Evolutionary conservation across 2,113 vertebrate genomes (phyloP).

Genomic region (Sylvicapra grimmia): DNA sequence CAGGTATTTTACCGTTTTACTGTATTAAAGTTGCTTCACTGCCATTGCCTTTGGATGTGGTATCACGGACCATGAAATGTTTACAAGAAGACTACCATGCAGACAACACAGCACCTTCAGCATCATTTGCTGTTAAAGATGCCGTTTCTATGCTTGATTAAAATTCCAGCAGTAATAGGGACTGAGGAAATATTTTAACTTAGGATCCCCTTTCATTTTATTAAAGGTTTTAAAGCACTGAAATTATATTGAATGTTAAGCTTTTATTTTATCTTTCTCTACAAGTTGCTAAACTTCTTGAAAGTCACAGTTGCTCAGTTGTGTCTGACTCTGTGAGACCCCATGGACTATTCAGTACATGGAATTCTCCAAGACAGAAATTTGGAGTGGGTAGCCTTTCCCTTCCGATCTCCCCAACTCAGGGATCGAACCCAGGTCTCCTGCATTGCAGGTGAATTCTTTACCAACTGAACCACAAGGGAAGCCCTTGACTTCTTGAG

Average conservation of each 20-base stretch:
- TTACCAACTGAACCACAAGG: neutral
- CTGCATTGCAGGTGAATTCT: neutral
- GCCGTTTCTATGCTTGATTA: neutral
- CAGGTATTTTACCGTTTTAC: neutral
- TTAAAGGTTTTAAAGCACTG: neutral
- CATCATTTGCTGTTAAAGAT: neutral
- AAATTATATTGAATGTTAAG: neutral
- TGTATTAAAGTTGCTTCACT: neutral
- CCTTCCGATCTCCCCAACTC: neutral
- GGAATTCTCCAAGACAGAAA: neutral
- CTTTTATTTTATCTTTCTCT: neutral
- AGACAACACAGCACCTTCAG: neutral
- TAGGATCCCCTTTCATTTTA: neutral
- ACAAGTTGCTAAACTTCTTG: neutral
- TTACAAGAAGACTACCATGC: neutral
- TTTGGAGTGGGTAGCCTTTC: neutral
- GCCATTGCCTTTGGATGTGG: neutral
- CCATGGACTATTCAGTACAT: neutral
- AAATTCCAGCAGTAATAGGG: neutral
- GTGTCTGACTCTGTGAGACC: neutral
- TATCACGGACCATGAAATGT: neutral
- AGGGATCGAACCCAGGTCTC: neutral
- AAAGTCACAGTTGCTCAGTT: neutral
- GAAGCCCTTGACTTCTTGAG: neutral
- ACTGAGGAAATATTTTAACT: neutral